Evolutionary conservation across 2,113 vertebrate species (phyloP).

Genomic region (Zosterops pallidus): DNA sequence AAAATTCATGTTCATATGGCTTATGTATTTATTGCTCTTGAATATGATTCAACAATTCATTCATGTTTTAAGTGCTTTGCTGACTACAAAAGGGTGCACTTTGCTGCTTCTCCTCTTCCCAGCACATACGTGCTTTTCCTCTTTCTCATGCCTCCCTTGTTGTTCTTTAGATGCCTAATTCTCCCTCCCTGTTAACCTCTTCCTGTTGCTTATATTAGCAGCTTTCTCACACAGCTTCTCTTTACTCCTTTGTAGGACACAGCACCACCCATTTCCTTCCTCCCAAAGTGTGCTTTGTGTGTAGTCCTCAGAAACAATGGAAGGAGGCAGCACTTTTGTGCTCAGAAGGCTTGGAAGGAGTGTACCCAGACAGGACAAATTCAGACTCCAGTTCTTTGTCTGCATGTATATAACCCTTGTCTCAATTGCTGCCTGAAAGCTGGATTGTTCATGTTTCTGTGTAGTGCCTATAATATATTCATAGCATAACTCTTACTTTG

Average conservation of each 20-base stretch:
- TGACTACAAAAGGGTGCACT: not conserved
- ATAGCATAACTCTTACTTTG: not conserved
- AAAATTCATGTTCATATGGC: not conserved
- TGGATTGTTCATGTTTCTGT: not conserved
- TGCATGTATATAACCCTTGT: not conserved
- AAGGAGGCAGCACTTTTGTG: not conserved
- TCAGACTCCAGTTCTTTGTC: not conserved
- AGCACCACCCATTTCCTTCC: slow-evolving; percentile 57
- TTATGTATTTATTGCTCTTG: not conserved
- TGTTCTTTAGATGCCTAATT: not conserved
- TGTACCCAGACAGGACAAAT: not conserved
- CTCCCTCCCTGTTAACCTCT: slow-evolving; percentile 15
- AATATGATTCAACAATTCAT: not conserved
- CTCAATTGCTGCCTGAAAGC: not conserved
- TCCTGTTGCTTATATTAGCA: slow-evolving; percentile 36
- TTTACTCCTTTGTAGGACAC: not conserved
- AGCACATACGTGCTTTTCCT: not conserved
- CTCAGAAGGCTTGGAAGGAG: slow-evolving; percentile 6
- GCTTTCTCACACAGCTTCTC: slow-evolving; percentile 31
- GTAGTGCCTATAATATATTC: not conserved
- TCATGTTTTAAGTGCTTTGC: not conserved
- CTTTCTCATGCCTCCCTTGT: not conserved
- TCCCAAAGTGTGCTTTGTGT: not conserved
- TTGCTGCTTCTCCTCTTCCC: not conserved
- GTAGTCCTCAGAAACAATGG: slow-evolving; percentile 20